Conservation (phyloP, 2,888 invertebrate genomes). For the Apamea monoglypha region DNA sequence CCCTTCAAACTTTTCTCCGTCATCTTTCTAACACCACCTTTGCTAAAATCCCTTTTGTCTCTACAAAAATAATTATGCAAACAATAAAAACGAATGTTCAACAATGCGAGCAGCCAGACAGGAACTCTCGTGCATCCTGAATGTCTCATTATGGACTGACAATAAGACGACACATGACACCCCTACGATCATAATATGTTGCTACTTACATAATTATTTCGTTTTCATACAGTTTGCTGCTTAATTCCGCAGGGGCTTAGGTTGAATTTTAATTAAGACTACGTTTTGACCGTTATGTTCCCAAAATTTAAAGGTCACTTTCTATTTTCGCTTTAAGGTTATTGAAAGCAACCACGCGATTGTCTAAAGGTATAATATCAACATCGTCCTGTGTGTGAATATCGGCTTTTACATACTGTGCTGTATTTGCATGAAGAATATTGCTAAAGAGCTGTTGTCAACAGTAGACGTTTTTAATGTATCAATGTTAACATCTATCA, state of each 20-base stretch:
- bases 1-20: not conserved
- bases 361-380: not conserved
- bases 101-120: slow-evolving; percentile 47
- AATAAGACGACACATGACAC: slow-evolving; percentile 42
- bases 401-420: not conserved
- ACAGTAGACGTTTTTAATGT: not conserved
- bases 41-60: not conserved
- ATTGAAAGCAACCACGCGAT: not conserved
- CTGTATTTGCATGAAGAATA: not conserved
- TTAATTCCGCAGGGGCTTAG: slow-evolving; percentile 1
- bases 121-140: slow-evolving; percentile 38
- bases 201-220: slow-evolving; percentile 34
- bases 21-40: slow-evolving; percentile 9
- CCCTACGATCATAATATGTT: slow-evolving; percentile 29
- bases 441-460: not conserved
- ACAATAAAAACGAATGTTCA: slow-evolving; percentile 42
- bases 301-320: slow-evolving; percentile 5
- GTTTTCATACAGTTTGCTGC: slow-evolving; percentile 7
- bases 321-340: not conserved
- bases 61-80: slow-evolving; percentile 49
- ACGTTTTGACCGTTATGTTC: not conserved
- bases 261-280: slow-evolving; percentile 19
- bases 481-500: not conserved
- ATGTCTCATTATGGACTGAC: slow-evolving; percentile 53
- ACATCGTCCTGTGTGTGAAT: not conserved